Base-by-base conservation (phyloP, 2,113 vertebrate species). In the Microtus richardsoni region DNA sequence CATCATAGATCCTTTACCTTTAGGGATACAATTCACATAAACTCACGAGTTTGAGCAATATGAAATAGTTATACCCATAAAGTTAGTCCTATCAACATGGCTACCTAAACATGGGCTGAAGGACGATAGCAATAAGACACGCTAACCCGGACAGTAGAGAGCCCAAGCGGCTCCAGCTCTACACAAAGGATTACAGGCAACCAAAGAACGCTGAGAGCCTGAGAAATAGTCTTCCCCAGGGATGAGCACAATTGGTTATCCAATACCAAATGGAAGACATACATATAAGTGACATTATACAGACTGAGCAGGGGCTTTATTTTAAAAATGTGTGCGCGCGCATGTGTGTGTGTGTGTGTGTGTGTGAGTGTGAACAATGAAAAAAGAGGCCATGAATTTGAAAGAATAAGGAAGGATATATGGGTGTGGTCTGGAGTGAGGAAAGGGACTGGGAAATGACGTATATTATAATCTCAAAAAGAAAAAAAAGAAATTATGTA, bases 81-180 rank as follows among this genome's bases (percentile, higher is more conserved):
- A 49, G 49, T 49, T 49, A 49, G 49, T 49, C 49, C 39, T 26
- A 83, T 14, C 4, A 24, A 41, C n/a, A 41, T 30, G 80, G 28
- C 80, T 30, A 39, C 54, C n/a, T 62, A 24, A 62, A 41, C n/a
- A 41, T 28, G 80, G 62, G 54, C 21, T 58, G 36, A 39, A 39
- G 7, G 1, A 36, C 13, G 22, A 26, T 1, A 39, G 1, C 12
- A 62, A 41, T 41, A 17, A 62, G 3, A 41, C 21, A 58, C 0
- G 7, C 22, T 83, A 60, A 16, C 54, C 2, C 10, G 58, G 54
- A 39, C 36, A 39, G 24, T 24, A 64, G 80, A 84, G 17, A 41
- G 24, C 80, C 24, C 2, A 28, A 41, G 54, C 10, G 14, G 80
- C n/a, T 28, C 28, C 58, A 62, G 0, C 7, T 16, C 0, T 28